phyloP scores from a whole-genome alignment of 64 coral and sea anemone genomes.

The Astreopora myriophthalma region DNA sequence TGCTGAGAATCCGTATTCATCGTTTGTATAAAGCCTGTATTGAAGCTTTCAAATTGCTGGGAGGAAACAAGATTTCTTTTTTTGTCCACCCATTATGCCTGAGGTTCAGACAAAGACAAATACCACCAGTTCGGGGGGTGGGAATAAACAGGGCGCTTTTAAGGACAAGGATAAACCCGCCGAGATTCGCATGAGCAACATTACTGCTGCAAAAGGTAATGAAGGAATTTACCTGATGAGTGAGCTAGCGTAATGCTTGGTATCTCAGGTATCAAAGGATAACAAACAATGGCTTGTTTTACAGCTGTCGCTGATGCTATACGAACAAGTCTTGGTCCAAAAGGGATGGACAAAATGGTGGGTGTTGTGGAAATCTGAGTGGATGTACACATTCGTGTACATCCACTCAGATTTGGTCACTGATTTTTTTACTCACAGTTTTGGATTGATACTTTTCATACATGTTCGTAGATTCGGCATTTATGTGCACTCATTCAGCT shows the following conservation, averaged over 20 bases:
- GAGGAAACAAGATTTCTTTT: not conserved
- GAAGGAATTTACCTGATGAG: no score
- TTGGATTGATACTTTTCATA: no score
- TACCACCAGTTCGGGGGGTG: conserved; percentile 5
- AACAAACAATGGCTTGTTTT: not conserved
- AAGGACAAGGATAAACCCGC: conserved; percentile 98
- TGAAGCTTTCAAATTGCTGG: not conserved
- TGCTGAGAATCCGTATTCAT: conserved; percentile 24
- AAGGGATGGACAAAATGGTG: conserved; percentile 99
- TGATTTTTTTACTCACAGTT: no score
- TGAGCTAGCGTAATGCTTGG: not conserved
- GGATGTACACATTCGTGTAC: not conserved
- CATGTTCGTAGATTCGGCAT: no score
- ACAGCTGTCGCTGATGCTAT: conserved; percentile 94
- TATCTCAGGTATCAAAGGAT: not conserved
- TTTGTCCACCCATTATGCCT: conserved; percentile 72
- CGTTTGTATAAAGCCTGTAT: not conserved
- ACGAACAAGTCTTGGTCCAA: conserved; percentile 97
- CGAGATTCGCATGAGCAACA: conserved; percentile 98
- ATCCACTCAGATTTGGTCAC: not conserved
- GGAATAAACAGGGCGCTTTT: conserved; percentile 76
- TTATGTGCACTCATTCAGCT: no score
- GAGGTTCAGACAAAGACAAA: conserved; percentile 52
- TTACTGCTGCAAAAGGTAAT: conserved; percentile 98
- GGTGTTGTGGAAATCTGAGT: not conserved